Evolutionary conservation across 1,140 invertebrate genomes (phyloP).

Genomic region (Triops cancriformis): DNA sequence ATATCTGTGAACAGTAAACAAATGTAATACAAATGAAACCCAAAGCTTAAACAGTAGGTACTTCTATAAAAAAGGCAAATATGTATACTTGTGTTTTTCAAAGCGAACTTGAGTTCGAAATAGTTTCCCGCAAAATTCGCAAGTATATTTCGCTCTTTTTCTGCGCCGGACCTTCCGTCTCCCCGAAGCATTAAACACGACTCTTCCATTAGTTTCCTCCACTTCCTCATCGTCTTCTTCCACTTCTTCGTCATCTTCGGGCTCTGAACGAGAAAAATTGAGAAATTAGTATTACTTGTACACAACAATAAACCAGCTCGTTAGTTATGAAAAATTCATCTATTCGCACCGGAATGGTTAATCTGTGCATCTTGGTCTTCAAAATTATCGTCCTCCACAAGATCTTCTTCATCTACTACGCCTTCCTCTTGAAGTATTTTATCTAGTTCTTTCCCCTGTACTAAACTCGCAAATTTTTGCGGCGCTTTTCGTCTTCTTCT

Average conservation of each 20-base stretch:
- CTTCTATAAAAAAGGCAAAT: constrained; percentile 46
- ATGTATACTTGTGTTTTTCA: constrained; percentile 43
- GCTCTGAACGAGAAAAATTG: background rate
- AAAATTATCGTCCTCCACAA: constrained; percentile 28
- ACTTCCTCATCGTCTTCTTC: constrained; percentile 49
- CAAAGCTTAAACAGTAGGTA: constrained; percentile 43
- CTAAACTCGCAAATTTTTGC: constrained; percentile 38
- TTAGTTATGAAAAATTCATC: background rate
- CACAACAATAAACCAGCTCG: background rate
- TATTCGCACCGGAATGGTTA: background rate
- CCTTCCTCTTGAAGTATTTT: constrained; percentile 61
- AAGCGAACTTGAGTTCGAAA: constrained; percentile 47
- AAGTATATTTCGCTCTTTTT: constrained; percentile 42
- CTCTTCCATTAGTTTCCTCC: constrained; percentile 47
- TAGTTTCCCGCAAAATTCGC: constrained; percentile 46
- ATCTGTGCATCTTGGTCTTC: constrained; percentile 24
- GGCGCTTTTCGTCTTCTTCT: constrained; percentile 53
- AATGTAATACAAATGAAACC: constrained; percentile 40
- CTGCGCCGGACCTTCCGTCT: constrained; percentile 45
- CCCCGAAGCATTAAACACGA: constrained; percentile 38
- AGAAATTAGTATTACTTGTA: background rate
- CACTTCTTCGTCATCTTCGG: constrained; percentile 15
- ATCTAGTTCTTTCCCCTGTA: constrained; percentile 61
- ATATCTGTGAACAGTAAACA: constrained; percentile 37
- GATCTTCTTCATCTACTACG: constrained; percentile 38